Base-by-base conservation (phyloP, 1,140 invertebrate species). In the Drosophila virilis region DNA sequence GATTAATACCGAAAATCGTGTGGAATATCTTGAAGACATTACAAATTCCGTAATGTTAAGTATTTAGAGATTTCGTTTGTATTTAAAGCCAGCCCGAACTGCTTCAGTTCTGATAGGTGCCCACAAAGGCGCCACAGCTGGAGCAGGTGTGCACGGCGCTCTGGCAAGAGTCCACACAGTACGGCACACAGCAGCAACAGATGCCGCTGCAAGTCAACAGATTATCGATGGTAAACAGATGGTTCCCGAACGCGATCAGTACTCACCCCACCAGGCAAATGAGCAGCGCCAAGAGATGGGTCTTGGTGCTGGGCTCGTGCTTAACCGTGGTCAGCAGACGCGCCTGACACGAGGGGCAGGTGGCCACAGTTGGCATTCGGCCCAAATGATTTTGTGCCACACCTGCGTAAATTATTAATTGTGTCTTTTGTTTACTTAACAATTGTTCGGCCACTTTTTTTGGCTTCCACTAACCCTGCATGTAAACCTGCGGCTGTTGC, bases 91-190 rank as follows among this genome's bases (percentile, higher is more conserved):
- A 62, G 8, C 8, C 33, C 4, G 9, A 8, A 50, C 22, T 9
- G 8, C 28, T 22, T 66, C 54, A 85, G 35, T 85, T 90, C 2
- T 74, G 66, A 59, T 94, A 94, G 9, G 93, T 90, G 22, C 95
- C 95, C 17, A 96, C 78, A 69, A 92, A 96, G 6, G 93, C 78
- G 15, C 93, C 93, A 74, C 95, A 96, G 58, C 92, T 93, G 9
- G 94, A 94, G 82, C 95, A 96, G 70, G 93, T 94, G 78, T 96
- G 95, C 57, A 94, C 94, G 12, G 93, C 93, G 40, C 91, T 93
- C 77, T 94, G 91, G 74, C 95, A 96, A 8, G 92, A 93, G 72
- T 96, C 93, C 60, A 94, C 93, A 57, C 94, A 95, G 73, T 95
- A 96, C 1, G 95, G 95, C n/a, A 95, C 91, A 60, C 93, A 94